Base-by-base conservation (phyloP, 2,888 invertebrate genomes). In the Prosopocoilus inquinatus region DNA sequence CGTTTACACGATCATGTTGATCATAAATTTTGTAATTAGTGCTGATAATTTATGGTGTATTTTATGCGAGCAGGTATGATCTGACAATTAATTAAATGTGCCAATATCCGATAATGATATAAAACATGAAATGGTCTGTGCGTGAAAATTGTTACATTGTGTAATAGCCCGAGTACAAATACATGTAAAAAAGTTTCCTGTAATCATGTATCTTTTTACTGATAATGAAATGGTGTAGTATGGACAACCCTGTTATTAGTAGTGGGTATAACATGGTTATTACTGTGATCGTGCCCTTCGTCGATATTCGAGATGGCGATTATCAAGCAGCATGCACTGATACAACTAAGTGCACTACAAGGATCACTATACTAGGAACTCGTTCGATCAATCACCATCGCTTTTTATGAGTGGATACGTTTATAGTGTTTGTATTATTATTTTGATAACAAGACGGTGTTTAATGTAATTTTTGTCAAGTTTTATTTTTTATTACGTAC, bases 311-410 rank as follows among this genome's bases (percentile, higher is more conserved):
- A 57, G 53, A 55, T 55, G 58, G 50, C 50, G 58, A 58, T 58
- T 58, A 58, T 58, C 52, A 58, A 55, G 51, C 49, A 58, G 58
- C 54, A 39, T 58, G 52, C 47, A 36, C 36, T 52, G 58, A 58
- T 58, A 58, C 50, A 55, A 49, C 41, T 58, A 58, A 58, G 58
- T 58, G 55, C 48, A 55, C 52, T 41, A 47, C 55, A 45, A 55
- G 55, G 49, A 49, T 36, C 47, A 52, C 52, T 47, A 47, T 50
- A 47, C 52, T 53, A 47, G 50, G 48, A 49, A 50, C 55, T 50
- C 52, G 55, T 55, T 58, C 55, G 34, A 58, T 58, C 58, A 55
- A 58, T 58, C 58, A 58, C 55, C 58, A 39, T 43, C 39, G 53
- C 48, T 53, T 57, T 57, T 57, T 57, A 57, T 50, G 52, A 50